These are phyloP conservation scores for Sminthurinus signatus DNA, from an alignment of 1,140 invertebrate species.

Conservation along the genomic window DNA sequence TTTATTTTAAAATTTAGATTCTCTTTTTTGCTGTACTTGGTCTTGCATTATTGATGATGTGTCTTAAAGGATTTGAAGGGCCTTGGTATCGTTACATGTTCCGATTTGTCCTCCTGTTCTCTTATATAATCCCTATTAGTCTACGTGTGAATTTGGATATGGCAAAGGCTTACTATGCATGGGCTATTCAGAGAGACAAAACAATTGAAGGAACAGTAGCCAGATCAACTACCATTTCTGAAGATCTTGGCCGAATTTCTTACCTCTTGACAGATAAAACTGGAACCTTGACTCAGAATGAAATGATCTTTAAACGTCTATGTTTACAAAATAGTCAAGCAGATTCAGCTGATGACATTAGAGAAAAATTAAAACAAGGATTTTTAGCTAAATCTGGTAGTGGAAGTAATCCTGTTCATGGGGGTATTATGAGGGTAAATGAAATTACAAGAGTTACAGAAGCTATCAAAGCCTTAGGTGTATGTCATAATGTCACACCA, in stretches of 20 bases:
- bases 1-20: constrained; percentile 47
- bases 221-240: constrained; percentile 95
- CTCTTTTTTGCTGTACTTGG: constrained; percentile 88
- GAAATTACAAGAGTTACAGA: constrained; percentile 66
- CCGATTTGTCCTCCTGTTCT: constrained; percentile 93
- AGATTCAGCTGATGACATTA: constrained; percentile 24
- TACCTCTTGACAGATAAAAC: constrained; percentile 97
- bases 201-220: constrained; percentile 88
- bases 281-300: constrained; percentile 96
- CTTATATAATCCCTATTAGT: constrained; percentile 97
- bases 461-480: constrained; percentile 85
- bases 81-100: constrained; percentile 97
- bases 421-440: constrained; percentile 11
- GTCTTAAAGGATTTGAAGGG: constrained; percentile 87
- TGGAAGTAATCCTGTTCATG: background rate
- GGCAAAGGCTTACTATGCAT: constrained; percentile 96
- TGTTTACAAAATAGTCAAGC: constrained; percentile 68
- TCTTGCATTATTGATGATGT: constrained; percentile 89
- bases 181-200: constrained; percentile 89
- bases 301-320: constrained; percentile 95
- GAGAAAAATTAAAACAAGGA: constrained; percentile 26
- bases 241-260: constrained; percentile 93
- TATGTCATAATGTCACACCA: constrained; percentile 99
- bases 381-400: background rate
- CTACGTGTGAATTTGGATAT: constrained; percentile 97